Base-by-base conservation (phyloP, 2,888 invertebrate genomes). In the Thereva nobilitata region DNA sequence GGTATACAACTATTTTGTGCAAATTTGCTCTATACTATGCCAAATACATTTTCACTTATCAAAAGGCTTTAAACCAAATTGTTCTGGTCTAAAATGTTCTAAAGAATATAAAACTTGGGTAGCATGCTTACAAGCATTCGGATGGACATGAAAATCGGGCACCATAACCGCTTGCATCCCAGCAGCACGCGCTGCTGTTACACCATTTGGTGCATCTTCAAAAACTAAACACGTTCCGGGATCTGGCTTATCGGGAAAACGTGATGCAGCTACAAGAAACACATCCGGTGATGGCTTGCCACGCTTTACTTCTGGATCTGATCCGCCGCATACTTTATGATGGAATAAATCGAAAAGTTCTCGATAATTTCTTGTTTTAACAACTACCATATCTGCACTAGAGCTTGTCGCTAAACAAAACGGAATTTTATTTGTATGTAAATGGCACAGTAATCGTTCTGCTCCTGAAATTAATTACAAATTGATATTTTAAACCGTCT, bases 161-260 rank as follows among this genome's bases (percentile, higher is more conserved):
- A 91, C 87, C 89, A 91, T 89, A 1, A 91, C 87, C 1, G 85
- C 86, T 77, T 90, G 90, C 93, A 93, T 93, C 8, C 89, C 89
- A 0, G 93, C 93, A n/a, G 84, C 83, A 38, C 85, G 74, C 0
- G 88, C 93, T 0, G 90, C 89, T 45, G 85, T 83, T 1, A 92
- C 91, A 1, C 95, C 94, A 77, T 92, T 92, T 0, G 90, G 89
- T 0, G 94, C 90, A 80, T 95, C 95, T 82, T 95, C 95, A 78
- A 93, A 91, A 23, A 92, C 92, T 68, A 93, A 79, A 74, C 90
- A 89, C 57, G 57, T 38, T 40, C 61, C 82, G 34, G 87, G 85
- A 8, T 82, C 76, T 37, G 89, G 88, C 72, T 84, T 82, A 70
- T 87, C 86, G 0, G 84, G 80, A 78, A 93, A 93, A 71, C 92